phyloP scores from a whole-genome alignment of 2,888 invertebrate genomes.

The Cecidostiba fungosa region DNA sequence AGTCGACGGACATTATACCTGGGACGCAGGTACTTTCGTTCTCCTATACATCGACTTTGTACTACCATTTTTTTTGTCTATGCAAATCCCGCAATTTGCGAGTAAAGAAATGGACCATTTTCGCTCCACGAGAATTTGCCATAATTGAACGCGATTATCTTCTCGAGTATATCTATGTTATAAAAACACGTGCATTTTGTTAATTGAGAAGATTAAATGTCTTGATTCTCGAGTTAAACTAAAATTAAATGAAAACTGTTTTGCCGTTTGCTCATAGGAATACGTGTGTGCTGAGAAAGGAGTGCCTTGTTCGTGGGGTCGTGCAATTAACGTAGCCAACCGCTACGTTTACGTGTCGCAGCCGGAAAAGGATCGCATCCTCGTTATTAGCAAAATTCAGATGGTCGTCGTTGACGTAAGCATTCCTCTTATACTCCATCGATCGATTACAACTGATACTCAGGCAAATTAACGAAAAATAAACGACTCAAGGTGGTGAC shows the following conservation, averaged over 20 bases:
- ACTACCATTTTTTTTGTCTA: background rate
- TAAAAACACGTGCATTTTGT: background rate
- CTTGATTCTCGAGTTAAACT: background rate
- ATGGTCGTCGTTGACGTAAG: conserved; percentile 87
- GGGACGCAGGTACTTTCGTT: conserved; percentile 83
- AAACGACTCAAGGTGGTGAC: conserved; percentile 83
- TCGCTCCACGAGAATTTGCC: background rate
- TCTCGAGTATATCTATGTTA: background rate
- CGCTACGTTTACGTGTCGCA: conserved; percentile 88
- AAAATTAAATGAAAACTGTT: background rate
- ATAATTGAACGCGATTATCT: conserved; percentile 32
- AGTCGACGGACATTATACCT: conserved; percentile 86
- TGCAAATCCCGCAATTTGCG: conserved; percentile 28
- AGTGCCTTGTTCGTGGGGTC: conserved; percentile 87
- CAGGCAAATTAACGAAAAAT: background rate
- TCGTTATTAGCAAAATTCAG: conserved; percentile 87
- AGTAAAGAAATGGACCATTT: background rate
- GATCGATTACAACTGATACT: too few species aligned
- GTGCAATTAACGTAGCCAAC: conserved; percentile 87
- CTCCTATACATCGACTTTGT: background rate
- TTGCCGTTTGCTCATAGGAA: conserved; percentile 40
- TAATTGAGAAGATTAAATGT: background rate
- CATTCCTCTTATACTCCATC: conserved; percentile 56
- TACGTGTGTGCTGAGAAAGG: conserved; percentile 86
- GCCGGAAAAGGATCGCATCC: conserved; percentile 86